Conservation (phyloP, 1,140 invertebrate species). For the Tribolium madens region DNA sequence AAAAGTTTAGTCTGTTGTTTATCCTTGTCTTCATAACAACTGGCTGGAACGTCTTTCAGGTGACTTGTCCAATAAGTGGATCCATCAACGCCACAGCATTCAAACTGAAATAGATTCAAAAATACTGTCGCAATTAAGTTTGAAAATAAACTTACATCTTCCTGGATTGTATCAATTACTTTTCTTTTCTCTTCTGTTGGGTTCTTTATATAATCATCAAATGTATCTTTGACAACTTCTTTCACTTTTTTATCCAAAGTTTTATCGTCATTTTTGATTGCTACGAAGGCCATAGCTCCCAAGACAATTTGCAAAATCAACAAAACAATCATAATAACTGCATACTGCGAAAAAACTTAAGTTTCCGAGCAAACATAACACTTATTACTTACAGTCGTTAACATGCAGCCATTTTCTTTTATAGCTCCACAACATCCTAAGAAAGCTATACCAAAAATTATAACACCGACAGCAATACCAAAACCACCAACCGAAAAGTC, state of each 20-base stretch:
- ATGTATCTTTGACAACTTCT: not conserved
- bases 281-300: conserved; percentile 86
- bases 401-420: conserved; percentile 87
- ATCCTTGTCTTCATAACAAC: not conserved
- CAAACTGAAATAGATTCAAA: not conserved
- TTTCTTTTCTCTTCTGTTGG: not conserved
- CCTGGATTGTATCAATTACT: conserved; percentile 2
- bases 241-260: conserved; percentile 74
- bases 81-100: conserved; percentile 27
- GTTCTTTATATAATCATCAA: conserved; percentile 10
- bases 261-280: conserved; percentile 74
- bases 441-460: conserved; percentile 85
- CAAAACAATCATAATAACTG: conserved; percentile 80
- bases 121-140: not conserved
- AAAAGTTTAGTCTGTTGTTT: not conserved
- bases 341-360: conserved; percentile 74
- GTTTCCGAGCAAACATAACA: not conserved
- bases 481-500: conserved; percentile 79
- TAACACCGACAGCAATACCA: conserved; percentile 81
- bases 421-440: conserved; percentile 89
- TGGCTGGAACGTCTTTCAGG: not conserved
- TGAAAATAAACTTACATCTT: not conserved
- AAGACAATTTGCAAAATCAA: conserved; percentile 86
- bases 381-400: conserved; percentile 75
- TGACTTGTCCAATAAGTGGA: not conserved